Base-by-base conservation (phyloP, 1,140 invertebrate genomes). In the Leptinotarsa undecemlineata region DNA sequence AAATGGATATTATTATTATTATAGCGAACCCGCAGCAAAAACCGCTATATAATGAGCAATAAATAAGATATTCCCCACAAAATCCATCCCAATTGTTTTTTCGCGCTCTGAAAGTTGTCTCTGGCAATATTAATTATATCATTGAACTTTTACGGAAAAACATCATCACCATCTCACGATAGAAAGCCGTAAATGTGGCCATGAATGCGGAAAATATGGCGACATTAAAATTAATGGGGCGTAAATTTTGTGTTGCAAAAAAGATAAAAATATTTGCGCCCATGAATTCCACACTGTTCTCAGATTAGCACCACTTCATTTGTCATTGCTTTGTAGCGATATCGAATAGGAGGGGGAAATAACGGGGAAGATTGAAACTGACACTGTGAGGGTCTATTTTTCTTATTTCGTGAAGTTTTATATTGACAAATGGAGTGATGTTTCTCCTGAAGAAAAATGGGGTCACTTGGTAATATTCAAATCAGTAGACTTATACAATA, bases 151-250 rank as follows among this genome's bases (percentile, higher is more conserved):
- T 19, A 57, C n/a, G 17, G 0, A 57, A 57, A 57, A 57, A 57
- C 14, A 17, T 57, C 4, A 57, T 57, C 17, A 57, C 17, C 51
- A 57, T 57, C 51, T 8, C 51, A 57, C 51, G 51, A 57, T 17
- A 57, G 51, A 57, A 15, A 17, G 51, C 15, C 51, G 51, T 57
- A 19, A 57, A 57, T 57, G 51, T 57, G 17, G 51, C 51, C 15
- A 57, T 57, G 51, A 57, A 57, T 57, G 17, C n/a, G 17, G 51
- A 57, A 57, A 57, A 57, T 57, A 57, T 57, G 51, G 51, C 51
- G 51, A 57, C 51, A 19, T 57, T 17, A 57, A 57, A 57, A 57
- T 57, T 57, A 57, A 57, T 57, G 51, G 51, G 51, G 51, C 51
- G n/a, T 57, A 19, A 57, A 57, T 57, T 57, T 15, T 15, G 51